Base-by-base conservation (phyloP, 2,113 vertebrate species). In the Hydrolagus affinis region DNA sequence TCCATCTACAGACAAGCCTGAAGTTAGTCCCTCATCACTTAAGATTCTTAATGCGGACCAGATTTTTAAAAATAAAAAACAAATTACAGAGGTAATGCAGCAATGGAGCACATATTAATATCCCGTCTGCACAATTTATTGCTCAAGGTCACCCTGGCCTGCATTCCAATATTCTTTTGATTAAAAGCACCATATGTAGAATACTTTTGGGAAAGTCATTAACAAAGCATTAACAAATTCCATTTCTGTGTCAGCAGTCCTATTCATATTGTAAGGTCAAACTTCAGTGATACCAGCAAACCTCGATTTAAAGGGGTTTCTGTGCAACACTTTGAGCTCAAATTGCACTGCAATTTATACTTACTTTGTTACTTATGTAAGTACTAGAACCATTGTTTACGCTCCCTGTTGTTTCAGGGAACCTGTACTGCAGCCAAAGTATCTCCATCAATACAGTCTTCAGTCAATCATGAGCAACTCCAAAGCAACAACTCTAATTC, bases 181-280 rank as follows among this genome's bases (percentile, higher is more conserved):
- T 66, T 15, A 66, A 62, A 80, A 64, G 59, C 60, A 83, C 60
- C 77, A 6, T 28, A 66, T 59, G 77, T 30, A 32, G 60, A 83
- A 28, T 28, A 25, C 17, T 83, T 56, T 74, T 62, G 4, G 25
- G 60, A 66, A 30, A 83, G 25, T 30, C 77, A 83, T 83, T 83
- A 64, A 83, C 60, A 83, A 78, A 78, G n/a, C 62, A 78, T 25
- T 14, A 78, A 59, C 57, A 78, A 83, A 66, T 83, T 83, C 60
- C 59, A 83, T 62, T 64, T 66, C 12, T 12, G 60, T 19, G 14
- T 83, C 12, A 83, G 10, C 25, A 19, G 3, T 62, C 17, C 14
- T n/a, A 15, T 59, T n/a, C n/a, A 80, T 6, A 25, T 28, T 62
- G 23, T 32, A 66, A 66, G 60, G 60, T 83, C 77, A 30, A 83